These are phyloP conservation scores for Pogonocichla stellata DNA, from an alignment of 2,113 vertebrate genomes.

Conservation along the genomic window DNA sequence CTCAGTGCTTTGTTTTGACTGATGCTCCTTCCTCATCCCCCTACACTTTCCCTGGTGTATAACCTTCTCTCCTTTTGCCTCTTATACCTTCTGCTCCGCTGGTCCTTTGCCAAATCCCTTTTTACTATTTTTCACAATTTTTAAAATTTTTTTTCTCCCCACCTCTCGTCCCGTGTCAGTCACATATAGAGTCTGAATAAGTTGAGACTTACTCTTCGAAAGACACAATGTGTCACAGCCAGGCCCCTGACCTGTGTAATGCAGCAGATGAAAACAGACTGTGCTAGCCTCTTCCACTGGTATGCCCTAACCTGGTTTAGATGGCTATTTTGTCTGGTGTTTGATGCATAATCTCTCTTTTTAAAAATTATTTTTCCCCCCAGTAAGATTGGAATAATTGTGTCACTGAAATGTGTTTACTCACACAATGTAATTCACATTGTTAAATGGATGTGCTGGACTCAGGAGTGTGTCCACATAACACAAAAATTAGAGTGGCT, in stretches of 20 bases:
- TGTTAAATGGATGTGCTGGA: background rate
- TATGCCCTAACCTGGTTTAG: background rate
- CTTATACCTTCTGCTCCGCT: background rate
- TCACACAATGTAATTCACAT: background rate
- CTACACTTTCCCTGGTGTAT: background rate
- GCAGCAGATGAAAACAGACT: background rate
- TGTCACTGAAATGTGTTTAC: background rate
- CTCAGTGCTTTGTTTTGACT: background rate
- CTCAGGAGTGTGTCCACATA: background rate
- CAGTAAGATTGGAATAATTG: background rate
- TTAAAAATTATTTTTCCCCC: accelerated
- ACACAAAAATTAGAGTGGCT: background rate
- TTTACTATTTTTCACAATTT: background rate
- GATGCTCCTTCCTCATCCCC: background rate
- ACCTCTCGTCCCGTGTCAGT: background rate
- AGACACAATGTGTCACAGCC: background rate
- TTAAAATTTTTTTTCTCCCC: background rate
- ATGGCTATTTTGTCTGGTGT: background rate
- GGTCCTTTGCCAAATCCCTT: background rate
- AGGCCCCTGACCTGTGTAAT: background rate
- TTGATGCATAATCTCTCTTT: background rate
- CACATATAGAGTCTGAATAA: background rate
- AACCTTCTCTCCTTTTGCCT: background rate
- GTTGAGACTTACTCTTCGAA: background rate
- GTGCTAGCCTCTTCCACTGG: background rate